Conservation (phyloP, 2,113 vertebrate genomes). For the Planiliza haematocheilus region DNA sequence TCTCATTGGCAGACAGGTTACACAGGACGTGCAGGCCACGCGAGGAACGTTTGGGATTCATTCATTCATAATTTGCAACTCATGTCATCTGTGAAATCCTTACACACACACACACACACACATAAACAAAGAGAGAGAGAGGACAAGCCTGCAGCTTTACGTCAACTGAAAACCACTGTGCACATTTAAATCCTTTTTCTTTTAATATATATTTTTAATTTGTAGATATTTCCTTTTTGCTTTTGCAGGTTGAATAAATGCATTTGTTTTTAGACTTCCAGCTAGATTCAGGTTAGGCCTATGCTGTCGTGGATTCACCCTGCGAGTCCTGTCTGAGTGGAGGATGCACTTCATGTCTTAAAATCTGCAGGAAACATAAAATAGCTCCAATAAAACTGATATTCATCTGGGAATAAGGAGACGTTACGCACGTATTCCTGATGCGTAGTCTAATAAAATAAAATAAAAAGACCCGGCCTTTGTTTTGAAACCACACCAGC, state of each 20-base stretch:
- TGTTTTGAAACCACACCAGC: too few species aligned
- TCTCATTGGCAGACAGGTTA: slow-evolving; percentile 43
- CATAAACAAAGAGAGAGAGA: too few species aligned
- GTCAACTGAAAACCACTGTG: background rate
- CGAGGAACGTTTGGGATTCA: background rate
- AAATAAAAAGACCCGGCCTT: too few species aligned
- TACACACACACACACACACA: too few species aligned
- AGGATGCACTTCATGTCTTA: background rate
- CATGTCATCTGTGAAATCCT: background rate
- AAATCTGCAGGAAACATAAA: background rate
- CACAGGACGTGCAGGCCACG: slow-evolving; percentile 29
- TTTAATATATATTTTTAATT: too few species aligned
- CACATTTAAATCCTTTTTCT: background rate
- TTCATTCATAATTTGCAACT: slow-evolving; percentile 25
- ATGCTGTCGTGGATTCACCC: background rate
- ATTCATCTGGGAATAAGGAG: background rate
- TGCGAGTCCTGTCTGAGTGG: background rate
- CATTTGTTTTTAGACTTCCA: background rate
- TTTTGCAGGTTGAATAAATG: background rate
- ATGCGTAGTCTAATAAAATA: too few species aligned
- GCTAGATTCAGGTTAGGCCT: background rate
- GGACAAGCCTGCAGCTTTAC: background rate
- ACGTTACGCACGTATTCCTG: background rate
- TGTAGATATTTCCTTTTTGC: too few species aligned
- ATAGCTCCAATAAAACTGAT: background rate